Evolutionary conservation across 2,888 invertebrate species (phyloP).

Genomic region (Caenorhabditis parvicauda): DNA sequence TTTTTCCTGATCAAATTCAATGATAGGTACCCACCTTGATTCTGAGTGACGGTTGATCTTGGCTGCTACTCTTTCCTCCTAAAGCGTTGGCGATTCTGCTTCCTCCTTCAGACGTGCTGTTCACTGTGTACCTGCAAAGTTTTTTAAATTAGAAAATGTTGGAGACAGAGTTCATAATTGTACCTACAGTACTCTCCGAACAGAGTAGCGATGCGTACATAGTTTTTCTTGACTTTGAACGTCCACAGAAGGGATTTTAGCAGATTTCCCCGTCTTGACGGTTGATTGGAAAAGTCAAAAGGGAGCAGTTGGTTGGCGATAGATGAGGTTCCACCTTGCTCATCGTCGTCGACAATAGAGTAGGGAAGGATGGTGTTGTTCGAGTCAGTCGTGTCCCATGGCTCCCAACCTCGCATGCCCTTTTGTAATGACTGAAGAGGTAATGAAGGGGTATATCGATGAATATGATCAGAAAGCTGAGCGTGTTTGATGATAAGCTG

Average conservation of each 20-base stretch:
- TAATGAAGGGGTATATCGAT: neutral
- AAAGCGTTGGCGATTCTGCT: slow-evolving; percentile 35
- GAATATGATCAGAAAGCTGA: neutral
- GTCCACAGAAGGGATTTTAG: slow-evolving; percentile 27
- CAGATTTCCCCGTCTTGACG: slow-evolving; percentile 6
- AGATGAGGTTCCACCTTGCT: no score
- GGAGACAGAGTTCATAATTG: neutral
- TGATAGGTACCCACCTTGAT: slow-evolving; percentile 44
- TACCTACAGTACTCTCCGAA: slow-evolving; percentile 47
- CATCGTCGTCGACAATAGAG: slow-evolving; percentile 10
- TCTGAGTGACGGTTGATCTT: slow-evolving; percentile 47
- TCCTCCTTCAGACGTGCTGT: slow-evolving; percentile 65
- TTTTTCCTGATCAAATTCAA: neutral
- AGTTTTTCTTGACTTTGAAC: slow-evolving; percentile 35
- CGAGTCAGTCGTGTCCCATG: slow-evolving; percentile 16
- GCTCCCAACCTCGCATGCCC: slow-evolving; percentile 16
- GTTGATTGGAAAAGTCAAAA: slow-evolving; percentile 27
- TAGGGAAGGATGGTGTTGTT: slow-evolving; percentile 15
- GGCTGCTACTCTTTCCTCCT: slow-evolving; percentile 33
- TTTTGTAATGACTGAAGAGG: slow-evolving; percentile 7
- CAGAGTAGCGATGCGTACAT: slow-evolving; percentile 28
- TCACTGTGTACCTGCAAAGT: slow-evolving; percentile 73
- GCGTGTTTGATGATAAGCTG: neutral
- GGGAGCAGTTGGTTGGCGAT: slow-evolving; percentile 11
- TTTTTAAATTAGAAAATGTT: no score